Base-by-base conservation (phyloP, 2,888 invertebrate species). In the Leptinotarsa rubiginosa region DNA sequence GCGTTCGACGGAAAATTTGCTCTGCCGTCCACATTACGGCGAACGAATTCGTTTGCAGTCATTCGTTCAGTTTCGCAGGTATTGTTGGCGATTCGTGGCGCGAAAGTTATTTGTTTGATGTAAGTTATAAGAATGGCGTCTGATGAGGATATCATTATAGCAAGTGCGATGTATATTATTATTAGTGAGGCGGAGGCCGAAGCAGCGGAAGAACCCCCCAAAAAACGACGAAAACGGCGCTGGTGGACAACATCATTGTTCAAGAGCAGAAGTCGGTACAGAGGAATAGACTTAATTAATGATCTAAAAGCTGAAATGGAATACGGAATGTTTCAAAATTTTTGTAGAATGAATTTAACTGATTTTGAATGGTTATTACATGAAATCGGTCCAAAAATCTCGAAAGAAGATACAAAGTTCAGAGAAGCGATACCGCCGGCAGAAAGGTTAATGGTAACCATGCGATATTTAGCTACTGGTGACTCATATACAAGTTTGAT, bases 321-420 rank as follows among this genome's bases (percentile, higher is more conserved):
- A n/a, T 68, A 68, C 22, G 68, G 68, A 31, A n/a, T 52, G 49
- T 68, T 68, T 68, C 52, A 68, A 68, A 49, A 50, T 52, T 68
- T 68, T 52, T 68, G 68, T n/a, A 49, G 68, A 68, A 68, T 68
- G 18, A 68, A 68, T 4, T 49, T 65, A 20, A 69, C 64, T 25
- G 50, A 65, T 73, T 73, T 69, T 52, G 31, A 64, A 69, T 73
- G 41, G 47, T 47, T 47, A 47, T 47, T 47, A 15, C 10, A 47
- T 47, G 10, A 47, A 47, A 47, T 47, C 15, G 47, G 47, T 47
- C 47, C 47, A 13, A 47, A 47, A 47, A 47, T 47, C 1, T 10
- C 47, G 15, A 47, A 47, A 47, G 12, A 47, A 47, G 47, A 47
- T 47, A 13, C 10, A 15, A 13, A 10, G 15, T 47, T 47, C 15